Percentiles rank a stretch among this genome's conserved stretches.
phyloP scores from a whole-genome alignment of 2,797 vertebrate species.

The Sphenopsis melanotis region DNA sequence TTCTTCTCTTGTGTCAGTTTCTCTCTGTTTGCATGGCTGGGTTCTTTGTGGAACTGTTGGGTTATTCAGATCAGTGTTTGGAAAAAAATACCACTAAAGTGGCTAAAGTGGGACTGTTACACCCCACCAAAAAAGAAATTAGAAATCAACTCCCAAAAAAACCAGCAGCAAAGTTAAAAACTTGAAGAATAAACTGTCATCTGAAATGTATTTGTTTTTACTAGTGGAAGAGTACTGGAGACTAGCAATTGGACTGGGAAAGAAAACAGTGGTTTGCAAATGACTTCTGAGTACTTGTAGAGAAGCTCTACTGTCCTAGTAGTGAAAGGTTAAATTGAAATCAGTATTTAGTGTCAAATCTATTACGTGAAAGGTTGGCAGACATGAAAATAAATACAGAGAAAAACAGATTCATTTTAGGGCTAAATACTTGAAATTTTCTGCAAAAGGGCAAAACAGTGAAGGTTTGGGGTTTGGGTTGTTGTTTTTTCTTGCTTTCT shows the following conservation, averaged over 20 bases:
- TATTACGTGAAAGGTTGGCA: neutral
- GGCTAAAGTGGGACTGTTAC: neutral
- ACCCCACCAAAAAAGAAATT: neutral
- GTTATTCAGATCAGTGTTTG: neutral
- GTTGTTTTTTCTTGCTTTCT: neutral
- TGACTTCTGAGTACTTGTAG: neutral
- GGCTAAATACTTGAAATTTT: neutral
- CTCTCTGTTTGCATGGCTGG: neutral
- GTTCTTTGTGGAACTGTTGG: neutral
- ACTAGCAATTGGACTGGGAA: fast-evolving
- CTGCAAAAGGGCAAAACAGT: neutral
- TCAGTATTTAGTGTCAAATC: neutral
- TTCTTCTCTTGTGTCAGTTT: fast-evolving
- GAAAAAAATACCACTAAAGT: fast-evolving
- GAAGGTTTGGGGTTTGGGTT: neutral
- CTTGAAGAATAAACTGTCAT: neutral
- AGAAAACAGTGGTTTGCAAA: neutral
- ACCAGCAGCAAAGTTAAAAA: neutral
- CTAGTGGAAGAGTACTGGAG: neutral
- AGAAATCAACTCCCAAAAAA: neutral
- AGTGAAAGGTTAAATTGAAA: neutral
- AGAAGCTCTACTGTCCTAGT: neutral
- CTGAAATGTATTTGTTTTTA: neutral
- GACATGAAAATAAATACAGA: neutral
- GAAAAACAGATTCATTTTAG: neutral